Evolutionary conservation across 2,113 vertebrate species (phyloP).

Genomic region (Strigops habroptila): DNA sequence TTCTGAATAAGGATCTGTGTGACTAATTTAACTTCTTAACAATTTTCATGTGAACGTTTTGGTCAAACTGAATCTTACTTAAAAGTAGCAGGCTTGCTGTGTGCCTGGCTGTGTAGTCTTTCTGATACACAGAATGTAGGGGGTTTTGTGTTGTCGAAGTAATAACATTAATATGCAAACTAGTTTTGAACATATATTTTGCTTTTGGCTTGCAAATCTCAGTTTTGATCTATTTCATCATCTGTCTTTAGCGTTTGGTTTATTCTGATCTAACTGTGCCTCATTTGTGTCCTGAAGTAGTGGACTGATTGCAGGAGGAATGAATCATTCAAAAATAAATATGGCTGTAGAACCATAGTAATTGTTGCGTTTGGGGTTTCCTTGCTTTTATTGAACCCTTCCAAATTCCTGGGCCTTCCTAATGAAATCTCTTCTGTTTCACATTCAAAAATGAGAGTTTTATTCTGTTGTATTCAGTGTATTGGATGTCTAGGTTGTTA

Average conservation of each 20-base stretch:
- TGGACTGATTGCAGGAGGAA: not conserved
- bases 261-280: not conserved
- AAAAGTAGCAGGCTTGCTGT: not conserved
- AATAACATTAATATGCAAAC: not conserved
- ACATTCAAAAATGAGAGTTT: not conserved
- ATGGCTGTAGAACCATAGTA: not conserved
- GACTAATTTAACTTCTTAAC: not conserved
- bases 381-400: not conserved
- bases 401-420: not conserved
- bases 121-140: not conserved
- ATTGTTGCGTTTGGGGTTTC: not conserved
- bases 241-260: not conserved
- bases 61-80: not conserved
- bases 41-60: not conserved
- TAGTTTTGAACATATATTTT: not conserved
- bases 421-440: not conserved
- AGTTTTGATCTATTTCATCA: not conserved
- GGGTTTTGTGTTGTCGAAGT: not conserved
- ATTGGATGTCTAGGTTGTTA: not conserved
- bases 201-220: not conserved
- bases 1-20: not conserved
- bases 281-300: not conserved
- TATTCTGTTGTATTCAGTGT: not conserved
- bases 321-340: not conserved
- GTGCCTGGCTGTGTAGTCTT: not conserved